Evolutionary conservation across 2,888 invertebrate species (phyloP).

Genomic region (Athalia rosae): DNA sequence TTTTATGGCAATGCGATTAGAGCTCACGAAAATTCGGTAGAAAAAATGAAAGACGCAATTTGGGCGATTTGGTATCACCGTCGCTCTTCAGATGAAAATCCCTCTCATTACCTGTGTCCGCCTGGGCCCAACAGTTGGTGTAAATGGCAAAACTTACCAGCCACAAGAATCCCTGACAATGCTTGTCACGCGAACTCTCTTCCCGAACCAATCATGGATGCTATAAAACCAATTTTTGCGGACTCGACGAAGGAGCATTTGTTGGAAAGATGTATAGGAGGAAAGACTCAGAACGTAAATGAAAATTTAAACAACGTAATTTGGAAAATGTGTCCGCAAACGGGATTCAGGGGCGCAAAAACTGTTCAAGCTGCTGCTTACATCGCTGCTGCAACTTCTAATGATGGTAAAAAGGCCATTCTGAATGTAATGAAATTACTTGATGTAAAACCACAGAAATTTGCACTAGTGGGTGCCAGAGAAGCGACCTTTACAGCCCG

Average conservation of each 20-base stretch:
- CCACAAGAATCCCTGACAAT: neutral
- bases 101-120: slow-evolving; percentile 12
- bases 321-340: slow-evolving; percentile 1
- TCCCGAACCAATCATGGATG: neutral
- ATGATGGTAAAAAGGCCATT: neutral
- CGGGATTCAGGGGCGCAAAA: neutral
- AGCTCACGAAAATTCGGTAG: neutral
- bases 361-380: neutral
- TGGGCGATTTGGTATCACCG: neutral
- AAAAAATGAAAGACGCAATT: slow-evolving; percentile 8
- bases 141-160: neutral
- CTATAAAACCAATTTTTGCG: neutral
- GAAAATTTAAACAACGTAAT: slow-evolving; percentile 2
- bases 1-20: slow-evolving; percentile 10
- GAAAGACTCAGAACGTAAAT: neutral
- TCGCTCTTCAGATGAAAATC: neutral
- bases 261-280: neutral
- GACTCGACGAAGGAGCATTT: neutral
- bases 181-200: slow-evolving; percentile 25
- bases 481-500: too few species aligned
- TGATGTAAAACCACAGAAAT: too few species aligned
- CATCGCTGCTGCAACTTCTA: neutral
- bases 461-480: too few species aligned
- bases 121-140: neutral
- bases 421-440: neutral